Percentiles rank a stretch among this genome's conserved stretches.
phyloP scores from a whole-genome alignment of 2,113 vertebrate genomes.

The Sapajus apella region DNA sequence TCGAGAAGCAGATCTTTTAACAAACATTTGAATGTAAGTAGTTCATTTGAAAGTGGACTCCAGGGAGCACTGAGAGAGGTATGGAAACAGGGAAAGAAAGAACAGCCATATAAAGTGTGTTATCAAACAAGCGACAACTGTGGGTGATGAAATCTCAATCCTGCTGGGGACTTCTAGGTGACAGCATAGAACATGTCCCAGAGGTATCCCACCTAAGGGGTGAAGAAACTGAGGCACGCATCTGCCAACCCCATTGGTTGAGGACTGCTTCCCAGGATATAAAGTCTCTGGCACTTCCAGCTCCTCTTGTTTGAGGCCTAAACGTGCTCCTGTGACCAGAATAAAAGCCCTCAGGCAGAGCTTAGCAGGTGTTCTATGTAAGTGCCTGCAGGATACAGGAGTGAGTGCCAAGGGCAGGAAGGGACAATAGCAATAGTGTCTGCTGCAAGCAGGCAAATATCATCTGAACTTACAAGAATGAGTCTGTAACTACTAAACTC shows the following conservation, averaged over 20 bases:
- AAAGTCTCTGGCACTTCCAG: not conserved
- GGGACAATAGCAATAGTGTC: not conserved
- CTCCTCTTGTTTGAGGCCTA: not conserved
- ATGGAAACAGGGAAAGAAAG: not conserved
- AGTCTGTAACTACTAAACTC: not conserved
- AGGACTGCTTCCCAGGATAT: not conserved
- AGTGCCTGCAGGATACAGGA: not conserved
- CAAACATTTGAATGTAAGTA: not conserved
- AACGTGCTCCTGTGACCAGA: not conserved
- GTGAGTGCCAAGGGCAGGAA: not conserved
- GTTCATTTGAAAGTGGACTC: constrained; percentile 17
- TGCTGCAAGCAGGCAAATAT: not conserved
- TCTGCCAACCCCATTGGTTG: not conserved
- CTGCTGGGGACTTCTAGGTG: not conserved
- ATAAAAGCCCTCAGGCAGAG: not conserved
- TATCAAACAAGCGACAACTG: not conserved
- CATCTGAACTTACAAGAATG: not conserved
- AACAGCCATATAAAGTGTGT: not conserved
- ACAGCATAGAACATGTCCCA: not conserved
- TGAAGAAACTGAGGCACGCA: not conserved
- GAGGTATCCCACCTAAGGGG: not conserved
- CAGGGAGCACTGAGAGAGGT: not conserved
- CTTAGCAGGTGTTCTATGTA: not conserved
- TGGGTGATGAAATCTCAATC: not conserved
- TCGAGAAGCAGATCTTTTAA: not conserved